Evolutionary conservation across 2,888 invertebrate species (phyloP).

Genomic region (Oscheius sp.): DNA sequence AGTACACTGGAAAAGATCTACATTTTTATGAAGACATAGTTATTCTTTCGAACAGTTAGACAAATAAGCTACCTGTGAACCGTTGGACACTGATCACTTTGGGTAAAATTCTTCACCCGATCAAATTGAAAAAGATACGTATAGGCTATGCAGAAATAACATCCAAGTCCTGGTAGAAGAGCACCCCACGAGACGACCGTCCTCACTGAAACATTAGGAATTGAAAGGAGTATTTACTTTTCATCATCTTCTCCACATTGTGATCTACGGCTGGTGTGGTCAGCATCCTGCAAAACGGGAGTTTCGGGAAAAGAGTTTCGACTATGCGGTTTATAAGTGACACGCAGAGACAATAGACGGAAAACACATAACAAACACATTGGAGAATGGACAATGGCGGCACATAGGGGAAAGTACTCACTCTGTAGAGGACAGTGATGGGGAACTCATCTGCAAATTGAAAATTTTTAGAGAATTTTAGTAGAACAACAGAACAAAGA

Average conservation of each 20-base stretch:
- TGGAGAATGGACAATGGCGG: background rate
- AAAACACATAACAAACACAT: background rate
- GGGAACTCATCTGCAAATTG: conserved; percentile 21
- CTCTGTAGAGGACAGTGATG: conserved; percentile 10
- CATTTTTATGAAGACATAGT: background rate
- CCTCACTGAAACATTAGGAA: conserved; percentile 36
- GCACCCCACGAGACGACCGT: conserved; percentile 58
- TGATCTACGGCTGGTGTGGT: conserved; percentile 22
- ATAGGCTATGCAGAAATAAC: conserved; percentile 65
- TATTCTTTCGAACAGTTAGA: too few species aligned
- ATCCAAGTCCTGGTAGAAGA: conserved; percentile 66
- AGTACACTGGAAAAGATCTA: conserved; percentile 45
- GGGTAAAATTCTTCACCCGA: conserved; percentile 61
- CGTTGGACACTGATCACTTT: conserved; percentile 59
- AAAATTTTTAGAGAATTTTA: background rate
- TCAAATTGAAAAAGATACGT: conserved; percentile 67
- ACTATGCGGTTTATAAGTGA: background rate
- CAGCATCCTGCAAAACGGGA: conserved; percentile 16
- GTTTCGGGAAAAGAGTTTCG: background rate
- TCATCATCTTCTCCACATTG: conserved; percentile 27
- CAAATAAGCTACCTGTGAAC: conserved; percentile 55
- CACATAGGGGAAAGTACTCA: background rate
- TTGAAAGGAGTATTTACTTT: conserved; percentile 9
- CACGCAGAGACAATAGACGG: background rate
- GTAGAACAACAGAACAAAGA: background rate